These are phyloP conservation scores for Limenitis camilla DNA, from an alignment of 2,888 invertebrate genomes.

Conservation along the genomic window DNA sequence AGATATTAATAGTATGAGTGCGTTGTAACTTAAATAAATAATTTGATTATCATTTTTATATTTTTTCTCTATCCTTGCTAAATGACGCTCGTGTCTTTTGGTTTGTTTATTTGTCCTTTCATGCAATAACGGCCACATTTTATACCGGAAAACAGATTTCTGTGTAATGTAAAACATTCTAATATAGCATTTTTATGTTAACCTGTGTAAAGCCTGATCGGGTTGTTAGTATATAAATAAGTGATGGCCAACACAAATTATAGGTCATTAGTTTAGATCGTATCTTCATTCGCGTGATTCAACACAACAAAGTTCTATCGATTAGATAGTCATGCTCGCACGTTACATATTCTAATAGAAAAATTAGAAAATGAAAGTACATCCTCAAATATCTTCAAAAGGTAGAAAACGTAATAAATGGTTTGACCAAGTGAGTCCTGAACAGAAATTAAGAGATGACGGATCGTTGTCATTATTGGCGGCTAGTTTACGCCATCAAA, in stretches of 20 bases:
- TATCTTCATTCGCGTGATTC: constrained; percentile 45
- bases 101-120: not conserved
- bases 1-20: constrained; percentile 41
- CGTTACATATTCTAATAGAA: not conserved
- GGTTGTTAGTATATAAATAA: too few species aligned
- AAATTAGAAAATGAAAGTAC: constrained; percentile 44
- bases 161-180: too few species aligned
- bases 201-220: too few species aligned
- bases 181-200: not conserved
- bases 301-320: constrained; percentile 19
- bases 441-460: constrained; percentile 31
- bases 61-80: too few species aligned
- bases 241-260: constrained; percentile 5
- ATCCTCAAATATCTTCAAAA: constrained; percentile 38
- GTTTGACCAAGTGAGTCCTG: constrained; percentile 8
- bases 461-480: constrained; percentile 62
- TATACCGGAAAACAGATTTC: too few species aligned
- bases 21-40: constrained; percentile 31
- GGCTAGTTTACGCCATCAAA: constrained; percentile 80
- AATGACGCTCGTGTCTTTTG: not conserved
- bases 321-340: not conserved
- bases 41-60: too few species aligned
- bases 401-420: constrained; percentile 20
- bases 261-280: constrained; percentile 46
- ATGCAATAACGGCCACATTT: too few species aligned